These are phyloP conservation scores for Drosophila kurseongensis DNA, from an alignment of 1,140 invertebrate species.

Conservation along the genomic window DNA sequence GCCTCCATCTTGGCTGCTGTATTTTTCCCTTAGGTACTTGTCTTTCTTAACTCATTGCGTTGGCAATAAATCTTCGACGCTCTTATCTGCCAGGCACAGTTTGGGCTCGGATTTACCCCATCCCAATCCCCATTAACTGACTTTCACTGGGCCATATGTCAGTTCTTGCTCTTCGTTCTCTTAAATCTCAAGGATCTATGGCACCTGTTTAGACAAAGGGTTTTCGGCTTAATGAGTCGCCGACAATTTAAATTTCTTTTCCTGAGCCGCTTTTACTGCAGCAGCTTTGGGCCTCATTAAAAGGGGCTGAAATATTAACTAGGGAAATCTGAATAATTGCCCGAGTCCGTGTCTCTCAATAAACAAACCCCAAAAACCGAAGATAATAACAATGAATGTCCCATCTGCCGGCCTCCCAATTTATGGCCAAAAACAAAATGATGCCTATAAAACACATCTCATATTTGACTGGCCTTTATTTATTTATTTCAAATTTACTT, in stretches of 20 bases:
- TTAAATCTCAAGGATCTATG: slow-evolving; percentile 49
- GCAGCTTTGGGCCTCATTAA: slow-evolving; percentile 54
- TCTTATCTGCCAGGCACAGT: slow-evolving; percentile 79
- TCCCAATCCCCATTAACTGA: slow-evolving; percentile 5
- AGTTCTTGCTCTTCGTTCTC: slow-evolving; percentile 2
- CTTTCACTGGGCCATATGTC: slow-evolving; percentile 34
- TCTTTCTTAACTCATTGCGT: slow-evolving; percentile 84
- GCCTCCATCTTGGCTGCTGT: slow-evolving; percentile 43
- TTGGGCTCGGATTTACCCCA: slow-evolving; percentile 25
- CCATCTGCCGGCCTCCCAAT: slow-evolving; percentile 18
- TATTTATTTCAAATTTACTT: slow-evolving; percentile 82
- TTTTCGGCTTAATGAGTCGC: slow-evolving; percentile 58
- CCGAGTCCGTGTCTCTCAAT: slow-evolving; percentile 20
- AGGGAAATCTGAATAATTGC: slow-evolving; percentile 61
- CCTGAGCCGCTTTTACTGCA: slow-evolving; percentile 48
- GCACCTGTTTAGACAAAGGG: slow-evolving; percentile 67
- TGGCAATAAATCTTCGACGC: slow-evolving; percentile 81
- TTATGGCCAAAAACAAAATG: slow-evolving; percentile 29
- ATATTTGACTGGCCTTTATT: slow-evolving; percentile 67
- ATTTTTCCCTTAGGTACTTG: slow-evolving; percentile 77
- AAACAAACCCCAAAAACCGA: slow-evolving; percentile 10
- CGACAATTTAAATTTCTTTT: slow-evolving; percentile 61
- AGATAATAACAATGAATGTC: slow-evolving; percentile 34
- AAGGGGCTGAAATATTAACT: slow-evolving; percentile 63
- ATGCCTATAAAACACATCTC: slow-evolving; percentile 55